These are phyloP conservation scores for Crocodylus rhombifer DNA, from an alignment of 2,797 vertebrate species.

Conservation along the genomic window DNA sequence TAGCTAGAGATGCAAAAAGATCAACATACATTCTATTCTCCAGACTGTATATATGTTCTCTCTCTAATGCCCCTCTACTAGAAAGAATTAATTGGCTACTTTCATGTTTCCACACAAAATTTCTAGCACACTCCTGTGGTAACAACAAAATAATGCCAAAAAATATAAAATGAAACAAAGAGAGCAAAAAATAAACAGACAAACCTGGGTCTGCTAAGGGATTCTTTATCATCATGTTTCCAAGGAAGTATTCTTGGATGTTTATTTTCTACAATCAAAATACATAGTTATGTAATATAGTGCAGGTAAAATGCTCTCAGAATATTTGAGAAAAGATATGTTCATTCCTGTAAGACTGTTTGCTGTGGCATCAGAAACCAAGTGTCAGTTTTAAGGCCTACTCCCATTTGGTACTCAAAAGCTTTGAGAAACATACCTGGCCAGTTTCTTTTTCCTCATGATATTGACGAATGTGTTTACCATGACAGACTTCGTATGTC, in stretches of 20 bases:
- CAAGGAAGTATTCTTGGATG: slow-evolving; percentile 96
- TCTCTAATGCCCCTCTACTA: no score
- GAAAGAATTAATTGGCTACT: no score
- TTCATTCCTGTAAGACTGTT: neutral
- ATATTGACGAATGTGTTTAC: slow-evolving; percentile 96
- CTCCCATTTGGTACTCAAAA: neutral
- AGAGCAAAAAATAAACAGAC: slow-evolving; percentile 55
- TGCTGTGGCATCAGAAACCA: neutral
- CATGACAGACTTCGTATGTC: slow-evolving; percentile 98
- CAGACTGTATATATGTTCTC: no score
- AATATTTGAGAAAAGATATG: neutral
- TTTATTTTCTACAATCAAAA: slow-evolving; percentile 89
- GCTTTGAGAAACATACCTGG: slow-evolving; percentile 85
- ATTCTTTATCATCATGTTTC: slow-evolving; percentile 85
- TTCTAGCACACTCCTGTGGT: neutral
- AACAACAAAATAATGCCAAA: neutral
- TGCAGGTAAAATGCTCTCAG: slow-evolving; percentile 6
- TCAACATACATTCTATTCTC: no score
- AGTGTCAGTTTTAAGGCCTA: neutral
- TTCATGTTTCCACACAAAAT: neutral
- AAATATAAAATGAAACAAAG: neutral
- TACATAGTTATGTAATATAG: slow-evolving; percentile 42
- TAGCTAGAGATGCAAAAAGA: neutral
- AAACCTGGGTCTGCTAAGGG: slow-evolving; percentile 86
- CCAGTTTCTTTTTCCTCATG: slow-evolving; percentile 98